phyloP scores from a whole-genome alignment of 2,113 vertebrate species.

The Nycticorax nycticorax region DNA sequence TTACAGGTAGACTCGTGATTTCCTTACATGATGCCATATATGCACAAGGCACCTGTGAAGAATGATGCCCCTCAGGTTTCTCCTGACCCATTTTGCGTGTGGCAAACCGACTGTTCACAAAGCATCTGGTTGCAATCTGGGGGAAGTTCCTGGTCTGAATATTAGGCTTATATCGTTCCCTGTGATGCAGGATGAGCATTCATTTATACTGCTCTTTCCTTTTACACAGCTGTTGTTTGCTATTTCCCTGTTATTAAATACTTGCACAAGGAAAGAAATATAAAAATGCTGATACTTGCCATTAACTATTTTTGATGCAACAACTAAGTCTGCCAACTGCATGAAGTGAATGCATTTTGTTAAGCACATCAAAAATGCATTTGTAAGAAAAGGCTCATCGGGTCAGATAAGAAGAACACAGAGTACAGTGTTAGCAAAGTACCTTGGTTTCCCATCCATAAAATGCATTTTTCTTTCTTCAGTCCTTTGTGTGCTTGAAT shows the following conservation, averaged over 20 bases:
- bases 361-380: conserved; percentile 66
- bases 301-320: conserved; percentile 72
- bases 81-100: neutral
- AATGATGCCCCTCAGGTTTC: neutral
- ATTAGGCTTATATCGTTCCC: neutral
- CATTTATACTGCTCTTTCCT: conserved; percentile 62
- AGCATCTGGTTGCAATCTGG: conserved; percentile 25
- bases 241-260: conserved; percentile 69
- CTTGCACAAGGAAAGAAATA: conserved; percentile 68
- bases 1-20: neutral
- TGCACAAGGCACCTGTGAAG: neutral
- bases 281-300: conserved; percentile 71
- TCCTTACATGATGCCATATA: neutral
- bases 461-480: neutral
- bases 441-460: neutral
- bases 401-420: conserved; percentile 39
- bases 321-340: conserved; percentile 66
- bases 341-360: conserved; percentile 68
- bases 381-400: conserved; percentile 36
- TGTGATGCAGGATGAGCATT: conserved; percentile 50
- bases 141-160: conserved; percentile 43
- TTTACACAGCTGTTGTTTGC: conserved; percentile 72
- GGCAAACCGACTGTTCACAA: neutral
- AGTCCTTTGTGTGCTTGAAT: neutral
- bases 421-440: neutral